Evolutionary conservation across 2,797 vertebrate species (phyloP).

Genomic region (Spheniscus humboldti): DNA sequence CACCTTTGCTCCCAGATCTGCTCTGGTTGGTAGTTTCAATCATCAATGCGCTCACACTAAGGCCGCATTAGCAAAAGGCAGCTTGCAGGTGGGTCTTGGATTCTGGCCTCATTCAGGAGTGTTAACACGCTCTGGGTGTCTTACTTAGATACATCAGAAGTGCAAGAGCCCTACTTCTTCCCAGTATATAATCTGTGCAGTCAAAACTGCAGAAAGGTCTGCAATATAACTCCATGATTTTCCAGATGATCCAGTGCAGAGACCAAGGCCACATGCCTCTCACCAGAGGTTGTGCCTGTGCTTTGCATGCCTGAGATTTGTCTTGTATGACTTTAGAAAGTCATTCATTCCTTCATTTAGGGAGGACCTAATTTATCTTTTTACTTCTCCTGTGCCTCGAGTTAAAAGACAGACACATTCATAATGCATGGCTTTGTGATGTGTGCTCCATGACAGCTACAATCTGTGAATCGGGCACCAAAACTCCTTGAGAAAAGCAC

Average conservation of each 20-base stretch:
- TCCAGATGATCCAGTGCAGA: neutral
- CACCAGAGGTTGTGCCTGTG: neutral
- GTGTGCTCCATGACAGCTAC: constrained; percentile 49
- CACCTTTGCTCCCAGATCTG: neutral
- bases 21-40: neutral
- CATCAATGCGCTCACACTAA: neutral
- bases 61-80: neutral
- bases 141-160: neutral
- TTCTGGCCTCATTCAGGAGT: neutral
- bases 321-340: neutral
- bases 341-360: neutral
- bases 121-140: neutral
- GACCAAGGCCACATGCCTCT: neutral
- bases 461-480: constrained; percentile 26
- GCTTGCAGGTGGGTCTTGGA: neutral
- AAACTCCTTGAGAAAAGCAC: constrained; percentile 6
- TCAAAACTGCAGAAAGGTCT: neutral
- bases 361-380: constrained; percentile 10
- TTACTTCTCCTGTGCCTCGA: neutral
- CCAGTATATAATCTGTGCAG: neutral
- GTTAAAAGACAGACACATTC: constrained; percentile 35
- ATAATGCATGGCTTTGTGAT: constrained; percentile 41
- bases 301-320: neutral
- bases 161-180: neutral
- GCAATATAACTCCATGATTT: neutral